A percentile compares a stretch with the other conserved stretches of the same genome.
These are phyloP conservation scores for Neodiprion fabricii DNA, from an alignment of 1,140 invertebrate genomes.

Conservation along the genomic window DNA sequence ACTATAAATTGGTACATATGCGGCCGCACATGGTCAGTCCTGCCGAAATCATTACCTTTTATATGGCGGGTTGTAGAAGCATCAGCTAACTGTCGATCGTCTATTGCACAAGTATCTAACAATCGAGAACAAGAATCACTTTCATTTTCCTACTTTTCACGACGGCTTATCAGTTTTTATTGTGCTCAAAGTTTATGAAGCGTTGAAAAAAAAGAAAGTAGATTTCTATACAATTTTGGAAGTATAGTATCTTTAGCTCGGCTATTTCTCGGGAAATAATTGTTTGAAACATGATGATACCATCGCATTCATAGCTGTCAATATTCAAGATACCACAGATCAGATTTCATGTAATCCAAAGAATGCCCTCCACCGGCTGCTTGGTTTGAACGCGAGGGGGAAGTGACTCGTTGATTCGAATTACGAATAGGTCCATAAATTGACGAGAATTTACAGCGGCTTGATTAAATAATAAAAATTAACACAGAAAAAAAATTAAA, in stretches of 20 bases:
- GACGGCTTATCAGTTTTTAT: not conserved
- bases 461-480: not conserved
- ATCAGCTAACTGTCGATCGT: not conserved
- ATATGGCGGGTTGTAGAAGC: not conserved
- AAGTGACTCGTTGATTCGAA: not conserved
- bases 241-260: not conserved
- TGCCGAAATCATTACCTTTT: too few relatives aligned
- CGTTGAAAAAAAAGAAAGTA: not conserved
- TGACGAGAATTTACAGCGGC: not conserved
- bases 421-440: not conserved
- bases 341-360: not conserved
- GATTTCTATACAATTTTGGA: not conserved
- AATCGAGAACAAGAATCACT: not conserved
- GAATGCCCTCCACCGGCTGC: not conserved
- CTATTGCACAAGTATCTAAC: not conserved
- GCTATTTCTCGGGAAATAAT: not conserved
- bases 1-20: too few relatives aligned
- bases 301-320: not conserved
- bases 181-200: not conserved
- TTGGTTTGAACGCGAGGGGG: not conserved
- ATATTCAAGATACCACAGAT: not conserved
- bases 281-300: not conserved
- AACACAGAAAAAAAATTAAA: not conserved
- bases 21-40: too few relatives aligned
- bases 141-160: not conserved